Evolutionary conservation across 2,888 invertebrate genomes (phyloP).

Genomic region (Suillia variegata): DNA sequence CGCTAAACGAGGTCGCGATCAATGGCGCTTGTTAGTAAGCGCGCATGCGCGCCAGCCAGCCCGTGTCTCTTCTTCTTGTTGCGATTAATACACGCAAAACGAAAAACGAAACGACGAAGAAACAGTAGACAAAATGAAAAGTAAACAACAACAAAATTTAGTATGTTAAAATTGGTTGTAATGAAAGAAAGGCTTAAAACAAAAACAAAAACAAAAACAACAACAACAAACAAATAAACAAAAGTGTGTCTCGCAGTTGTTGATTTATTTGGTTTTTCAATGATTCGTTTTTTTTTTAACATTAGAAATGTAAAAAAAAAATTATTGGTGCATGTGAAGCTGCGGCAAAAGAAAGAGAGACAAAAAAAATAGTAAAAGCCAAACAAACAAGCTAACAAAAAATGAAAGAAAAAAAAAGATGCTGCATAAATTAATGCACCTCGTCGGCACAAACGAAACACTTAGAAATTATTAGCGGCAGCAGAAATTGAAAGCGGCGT

Average conservation of each 20-base stretch:
- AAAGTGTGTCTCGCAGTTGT: no score
- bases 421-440: slow-evolving; percentile 1
- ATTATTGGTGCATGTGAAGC: slow-evolving; percentile 35
- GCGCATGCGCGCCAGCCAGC: neutral
- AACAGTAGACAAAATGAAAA: neutral
- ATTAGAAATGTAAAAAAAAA: slow-evolving; percentile 12
- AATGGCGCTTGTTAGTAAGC: slow-evolving; percentile 1
- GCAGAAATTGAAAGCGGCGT: slow-evolving; percentile 38
- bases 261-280: no score
- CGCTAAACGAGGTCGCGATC: slow-evolving; percentile 4
- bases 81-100: no score
- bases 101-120: neutral
- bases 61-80: no score
- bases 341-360: slow-evolving; percentile 19
- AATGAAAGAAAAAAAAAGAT: slow-evolving; percentile 34
- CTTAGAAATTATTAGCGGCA: neutral
- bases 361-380: slow-evolving; percentile 30
- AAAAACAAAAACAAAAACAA: no score
- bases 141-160: no score
- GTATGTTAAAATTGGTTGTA: no score
- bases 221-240: no score
- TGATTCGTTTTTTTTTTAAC: no score
- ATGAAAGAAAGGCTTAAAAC: no score
- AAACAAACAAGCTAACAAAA: no score
- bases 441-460: slow-evolving; percentile 21